These are phyloP conservation scores for Erebia epiphron DNA, from an alignment of 2,888 invertebrate species.

Conservation along the genomic window DNA sequence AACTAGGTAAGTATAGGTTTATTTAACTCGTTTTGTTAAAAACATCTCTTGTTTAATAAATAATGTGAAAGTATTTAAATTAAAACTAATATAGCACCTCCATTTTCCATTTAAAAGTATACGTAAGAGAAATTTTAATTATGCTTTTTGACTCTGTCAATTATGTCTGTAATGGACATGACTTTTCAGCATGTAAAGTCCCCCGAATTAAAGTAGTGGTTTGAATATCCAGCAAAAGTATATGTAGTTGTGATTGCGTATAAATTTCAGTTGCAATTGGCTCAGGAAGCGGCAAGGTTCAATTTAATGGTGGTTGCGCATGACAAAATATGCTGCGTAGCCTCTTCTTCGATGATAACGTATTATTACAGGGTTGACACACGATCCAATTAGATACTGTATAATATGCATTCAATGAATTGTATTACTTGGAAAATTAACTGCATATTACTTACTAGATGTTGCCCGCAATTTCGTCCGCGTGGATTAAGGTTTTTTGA, in stretches of 20 bases:
- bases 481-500: too few species aligned
- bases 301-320: conserved; percentile 81
- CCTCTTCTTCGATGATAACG: conserved; percentile 47
- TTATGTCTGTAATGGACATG: conserved; percentile 29
- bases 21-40: too few species aligned
- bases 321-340: conserved; percentile 63
- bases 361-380: conserved; percentile 38
- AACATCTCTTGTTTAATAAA: neutral
- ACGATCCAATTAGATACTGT: conserved; percentile 31
- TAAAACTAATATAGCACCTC: conserved; percentile 2
- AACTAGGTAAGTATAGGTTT: too few species aligned
- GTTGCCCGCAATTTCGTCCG: too few species aligned
- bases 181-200: conserved; percentile 27
- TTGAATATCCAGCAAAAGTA: conserved; percentile 33
- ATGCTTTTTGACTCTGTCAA: conserved; percentile 26
- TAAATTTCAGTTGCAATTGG: conserved; percentile 69
- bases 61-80: neutral
- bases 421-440: neutral
- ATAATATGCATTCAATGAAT: neutral
- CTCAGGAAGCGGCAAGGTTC: conserved; percentile 74
- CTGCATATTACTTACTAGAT: neutral
- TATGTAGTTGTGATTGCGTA: conserved; percentile 37
- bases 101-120: conserved; percentile 17
- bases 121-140: conserved; percentile 24
- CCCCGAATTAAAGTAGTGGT: conserved; percentile 20